These are phyloP conservation scores for Cossypha niveicapilla DNA, from an alignment of 2,797 vertebrate species.

Conservation along the genomic window DNA sequence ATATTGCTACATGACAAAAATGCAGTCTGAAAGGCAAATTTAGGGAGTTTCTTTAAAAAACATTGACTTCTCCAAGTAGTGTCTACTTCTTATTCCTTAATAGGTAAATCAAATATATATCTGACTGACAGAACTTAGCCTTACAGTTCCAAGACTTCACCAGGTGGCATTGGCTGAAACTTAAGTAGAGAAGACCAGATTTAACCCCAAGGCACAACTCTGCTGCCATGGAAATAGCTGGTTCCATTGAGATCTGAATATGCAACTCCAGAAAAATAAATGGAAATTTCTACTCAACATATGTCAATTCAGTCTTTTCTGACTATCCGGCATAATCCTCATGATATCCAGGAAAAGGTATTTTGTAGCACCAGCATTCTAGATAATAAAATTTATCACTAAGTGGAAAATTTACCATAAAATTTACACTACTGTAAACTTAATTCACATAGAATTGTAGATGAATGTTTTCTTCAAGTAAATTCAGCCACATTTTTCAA, in stretches of 20 bases:
- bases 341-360: neutral
- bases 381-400: neutral
- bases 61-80: neutral
- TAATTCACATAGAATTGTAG: neutral
- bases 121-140: neutral
- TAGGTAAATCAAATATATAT: neutral
- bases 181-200: neutral
- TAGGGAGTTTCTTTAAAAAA: neutral
- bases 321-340: neutral
- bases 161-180: conserved; percentile 1
- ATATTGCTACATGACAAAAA: neutral
- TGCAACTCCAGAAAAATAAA: neutral
- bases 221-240: neutral
- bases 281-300: neutral
- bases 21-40: neutral
- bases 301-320: neutral
- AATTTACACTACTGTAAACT: neutral
- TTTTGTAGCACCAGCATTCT: neutral
- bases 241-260: neutral
- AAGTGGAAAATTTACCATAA: neutral
- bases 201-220: neutral
- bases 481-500: neutral
- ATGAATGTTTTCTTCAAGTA: neutral
- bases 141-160: neutral
- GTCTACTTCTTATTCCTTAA: neutral